phyloP scores from a whole-genome alignment of 2,113 vertebrate genomes.

The Dipodomys spectabilis region DNA sequence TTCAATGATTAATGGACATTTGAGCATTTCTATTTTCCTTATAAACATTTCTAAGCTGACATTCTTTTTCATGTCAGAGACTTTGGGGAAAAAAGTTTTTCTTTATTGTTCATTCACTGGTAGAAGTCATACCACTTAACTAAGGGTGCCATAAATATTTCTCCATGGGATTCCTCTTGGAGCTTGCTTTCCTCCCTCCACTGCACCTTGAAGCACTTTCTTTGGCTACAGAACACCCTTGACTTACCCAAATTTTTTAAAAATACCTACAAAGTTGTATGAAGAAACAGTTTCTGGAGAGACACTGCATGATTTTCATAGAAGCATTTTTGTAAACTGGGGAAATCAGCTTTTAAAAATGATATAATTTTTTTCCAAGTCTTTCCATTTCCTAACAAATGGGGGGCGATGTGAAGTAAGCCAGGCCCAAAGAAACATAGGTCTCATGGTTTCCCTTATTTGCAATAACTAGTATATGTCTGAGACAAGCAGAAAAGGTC shows the following conservation, averaged over 20 bases:
- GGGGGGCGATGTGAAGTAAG: no score
- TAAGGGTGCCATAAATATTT: not conserved
- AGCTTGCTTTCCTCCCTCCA: not conserved
- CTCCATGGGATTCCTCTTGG: not conserved
- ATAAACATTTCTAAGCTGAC: not conserved
- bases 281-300: not conserved
- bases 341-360: slow-evolving; percentile 42
- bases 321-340: slow-evolving; percentile 13
- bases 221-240: not conserved
- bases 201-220: not conserved
- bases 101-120: not conserved
- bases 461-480: no score
- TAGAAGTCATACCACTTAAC: not conserved
- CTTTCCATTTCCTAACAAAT: no score
- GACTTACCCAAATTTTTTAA: not conserved
- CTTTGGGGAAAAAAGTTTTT: not conserved
- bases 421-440: no score
- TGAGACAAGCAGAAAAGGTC: no score
- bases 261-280: slow-evolving; percentile 5
- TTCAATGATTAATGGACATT: not conserved
- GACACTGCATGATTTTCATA: not conserved
- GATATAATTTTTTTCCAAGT: no score
- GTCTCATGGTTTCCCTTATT: no score
- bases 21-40: slow-evolving; percentile 7
- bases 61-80: not conserved